Evolutionary conservation across 1,140 invertebrate genomes (phyloP).

Genomic region (Leptonema lineaticorne): DNA sequence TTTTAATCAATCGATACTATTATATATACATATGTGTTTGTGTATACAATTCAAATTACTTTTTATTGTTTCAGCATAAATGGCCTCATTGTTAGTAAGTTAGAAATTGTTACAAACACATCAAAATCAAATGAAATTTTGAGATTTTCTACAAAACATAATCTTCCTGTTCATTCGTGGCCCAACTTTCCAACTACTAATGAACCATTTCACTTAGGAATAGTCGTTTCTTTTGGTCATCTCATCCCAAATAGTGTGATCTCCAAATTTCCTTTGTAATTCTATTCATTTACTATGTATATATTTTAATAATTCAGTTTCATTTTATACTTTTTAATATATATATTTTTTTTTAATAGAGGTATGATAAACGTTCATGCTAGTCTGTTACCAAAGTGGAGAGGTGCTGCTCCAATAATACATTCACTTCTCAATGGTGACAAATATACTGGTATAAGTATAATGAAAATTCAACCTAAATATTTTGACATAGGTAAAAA

Average conservation of each 20-base stretch:
- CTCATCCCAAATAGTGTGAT: slow-evolving; percentile 67
- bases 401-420: slow-evolving; percentile 86
- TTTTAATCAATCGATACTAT: no score
- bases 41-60: neutral
- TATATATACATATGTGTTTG: no score
- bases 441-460: slow-evolving; percentile 76
- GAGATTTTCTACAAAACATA: slow-evolving; percentile 55
- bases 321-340: slow-evolving; percentile 22
- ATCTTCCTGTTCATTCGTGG: slow-evolving; percentile 60
- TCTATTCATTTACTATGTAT: slow-evolving; percentile 34
- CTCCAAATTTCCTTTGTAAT: slow-evolving; percentile 63
- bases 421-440: slow-evolving; percentile 81
- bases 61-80: slow-evolving; percentile 45
- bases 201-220: slow-evolving; percentile 62
- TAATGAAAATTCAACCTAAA: slow-evolving; percentile 86
- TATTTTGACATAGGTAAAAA: slow-evolving; percentile 81
- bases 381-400: slow-evolving; percentile 87
- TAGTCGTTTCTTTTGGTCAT: slow-evolving; percentile 74
- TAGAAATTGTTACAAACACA: slow-evolving; percentile 65
- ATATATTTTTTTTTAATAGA: slow-evolving; percentile 54
- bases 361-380: slow-evolving; percentile 92
- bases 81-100: slow-evolving; percentile 46
- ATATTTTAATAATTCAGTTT: neutral
- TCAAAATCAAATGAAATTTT: slow-evolving; percentile 56
- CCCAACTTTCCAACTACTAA: slow-evolving; percentile 48